phyloP scores from a whole-genome alignment of 1,140 invertebrate genomes.

The Pemphigus obesinymphae region DNA sequence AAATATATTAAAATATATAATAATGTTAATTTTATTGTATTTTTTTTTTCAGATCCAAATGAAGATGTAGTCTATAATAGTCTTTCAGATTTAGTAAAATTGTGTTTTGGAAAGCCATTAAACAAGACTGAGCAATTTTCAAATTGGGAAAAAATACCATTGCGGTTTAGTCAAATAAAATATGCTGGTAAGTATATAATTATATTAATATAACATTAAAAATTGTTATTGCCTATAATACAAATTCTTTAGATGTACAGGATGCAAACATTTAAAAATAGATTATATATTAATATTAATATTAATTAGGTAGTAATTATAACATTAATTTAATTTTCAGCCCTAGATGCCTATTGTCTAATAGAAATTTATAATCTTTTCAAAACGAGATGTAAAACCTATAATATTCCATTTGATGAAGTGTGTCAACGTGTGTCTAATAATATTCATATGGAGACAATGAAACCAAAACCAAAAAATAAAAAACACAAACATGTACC shows the following conservation, averaged over 20 bases:
- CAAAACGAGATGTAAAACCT: conserved; percentile 52
- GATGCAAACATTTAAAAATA: background rate
- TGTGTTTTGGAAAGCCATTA: conserved; percentile 66
- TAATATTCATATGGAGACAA: conserved; percentile 12
- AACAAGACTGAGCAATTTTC: conserved; percentile 81
- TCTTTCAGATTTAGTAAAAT: conserved; percentile 65
- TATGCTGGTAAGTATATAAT: conserved; percentile 63
- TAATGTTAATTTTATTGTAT: background rate
- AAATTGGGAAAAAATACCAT: conserved; percentile 77
- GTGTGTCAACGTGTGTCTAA: conserved; percentile 54
- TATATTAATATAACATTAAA: too few species aligned
- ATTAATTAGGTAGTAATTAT: background rate
- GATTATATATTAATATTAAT: background rate
- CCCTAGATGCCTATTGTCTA: conserved; percentile 60
- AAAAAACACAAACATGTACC: conserved; percentile 26
- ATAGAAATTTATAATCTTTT: conserved; percentile 67
- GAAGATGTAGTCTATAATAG: conserved; percentile 51
- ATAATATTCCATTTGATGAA: conserved; percentile 59
- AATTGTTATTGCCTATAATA: too few species aligned
- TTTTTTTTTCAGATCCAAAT: conserved; percentile 41
- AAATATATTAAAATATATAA: too few species aligned
- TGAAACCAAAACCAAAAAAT: conserved; percentile 34
- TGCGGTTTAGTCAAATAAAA: conserved; percentile 66
- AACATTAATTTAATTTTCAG: conserved; percentile 51
- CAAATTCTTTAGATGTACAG: too few species aligned